phyloP scores from a whole-genome alignment of 2,888 invertebrate genomes.

The Rhorus exstirpatorius region DNA sequence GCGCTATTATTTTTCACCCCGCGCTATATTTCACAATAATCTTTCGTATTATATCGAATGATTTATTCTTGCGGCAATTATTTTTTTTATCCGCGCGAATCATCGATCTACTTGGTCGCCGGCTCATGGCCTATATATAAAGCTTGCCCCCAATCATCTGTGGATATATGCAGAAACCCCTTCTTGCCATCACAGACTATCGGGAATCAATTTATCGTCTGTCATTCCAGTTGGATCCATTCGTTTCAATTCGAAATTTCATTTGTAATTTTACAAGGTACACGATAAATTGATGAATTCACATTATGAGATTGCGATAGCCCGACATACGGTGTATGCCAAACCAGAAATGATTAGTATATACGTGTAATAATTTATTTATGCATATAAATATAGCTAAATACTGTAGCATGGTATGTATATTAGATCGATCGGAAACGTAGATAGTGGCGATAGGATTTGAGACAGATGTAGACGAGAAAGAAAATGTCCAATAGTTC shows the following conservation, averaged over 20 bases:
- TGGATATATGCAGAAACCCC: too few species aligned
- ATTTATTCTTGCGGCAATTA: constrained; percentile 24
- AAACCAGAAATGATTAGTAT: too few species aligned
- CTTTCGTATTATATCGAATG: not conserved
- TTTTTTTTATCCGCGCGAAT: constrained; percentile 1
- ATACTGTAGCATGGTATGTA: constrained; percentile 16
- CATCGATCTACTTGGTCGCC: constrained; percentile 16
- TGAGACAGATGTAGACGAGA: constrained; percentile 35
- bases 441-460: not conserved
- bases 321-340: too few species aligned
- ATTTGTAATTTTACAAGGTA: too few species aligned
- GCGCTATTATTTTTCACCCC: not conserved
- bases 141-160: too few species aligned
- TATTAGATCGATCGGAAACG: constrained; percentile 71
- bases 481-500: constrained; percentile 69
- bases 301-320: too few species aligned
- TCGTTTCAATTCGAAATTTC: too few species aligned
- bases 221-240: too few species aligned
- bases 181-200: too few species aligned
- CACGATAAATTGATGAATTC: too few species aligned
- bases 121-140: too few species aligned
- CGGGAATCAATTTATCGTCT: too few species aligned
- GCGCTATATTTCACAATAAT: not conserved
- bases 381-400: not conserved
- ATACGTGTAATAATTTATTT: not conserved